Base-by-base conservation (phyloP, 2,113 vertebrate genomes). In the Macquaria ambigua region DNA sequence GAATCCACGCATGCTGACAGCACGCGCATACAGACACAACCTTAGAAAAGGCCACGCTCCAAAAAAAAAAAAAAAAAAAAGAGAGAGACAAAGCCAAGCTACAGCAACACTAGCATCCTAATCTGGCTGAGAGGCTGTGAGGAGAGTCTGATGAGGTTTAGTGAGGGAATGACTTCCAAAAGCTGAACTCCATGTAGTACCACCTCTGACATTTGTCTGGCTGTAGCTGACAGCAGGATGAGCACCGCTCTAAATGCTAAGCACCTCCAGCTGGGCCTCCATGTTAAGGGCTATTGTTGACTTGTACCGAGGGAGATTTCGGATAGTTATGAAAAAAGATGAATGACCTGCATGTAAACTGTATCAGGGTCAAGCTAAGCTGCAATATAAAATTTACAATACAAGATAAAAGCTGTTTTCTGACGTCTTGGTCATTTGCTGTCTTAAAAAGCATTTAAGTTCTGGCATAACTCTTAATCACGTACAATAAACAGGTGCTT, bases 221-320 rank as follows among this genome's bases (percentile, higher is more conserved):
- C 90, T 90, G 87, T 64, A 87, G 82, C 86, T 88, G 89, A 93
- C 90, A 91, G 88, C 89, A 85, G 90, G 87, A 94, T 89, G 91
- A 87, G 89, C 89, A 90, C 84, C 75, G 87, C 86, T 91, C 88
- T 87, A 89, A 92, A 91, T 82, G 84, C 93, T 93, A 91, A 96
- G 89, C 86, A 92, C 88, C 90, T 95, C 94, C 95, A 96, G 95
- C 94, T 96, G 95, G 81, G 86, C 91, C 75, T 89, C 84, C 63
- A 87, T 93, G 92, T 95, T 92, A 94, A 91, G 92, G 79, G 85
- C 94, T 90, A 94, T 95, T 95, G 95, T 96, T 93, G 86, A 88
- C 88, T 89, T 71, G 71, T 81, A 92, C 80, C 87, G 69, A 71
- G 89, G 90, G 93, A 90, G 69, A 68, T 70, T 90, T 88, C 5